Conservation (phyloP, 2,888 invertebrate genomes). For the Synanthedon vespiformis region DNA sequence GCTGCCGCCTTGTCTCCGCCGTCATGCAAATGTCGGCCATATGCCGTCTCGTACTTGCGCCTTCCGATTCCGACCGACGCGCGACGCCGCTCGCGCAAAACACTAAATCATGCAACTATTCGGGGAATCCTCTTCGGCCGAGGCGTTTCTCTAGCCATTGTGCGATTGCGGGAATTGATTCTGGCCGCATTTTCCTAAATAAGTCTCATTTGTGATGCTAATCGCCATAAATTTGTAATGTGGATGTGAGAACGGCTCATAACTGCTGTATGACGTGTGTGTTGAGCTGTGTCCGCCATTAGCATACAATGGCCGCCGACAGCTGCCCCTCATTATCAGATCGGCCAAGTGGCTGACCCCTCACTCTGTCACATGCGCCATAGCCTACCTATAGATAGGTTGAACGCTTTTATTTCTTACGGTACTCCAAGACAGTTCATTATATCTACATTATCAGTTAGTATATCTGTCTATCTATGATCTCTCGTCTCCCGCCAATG, state of each 20-base stretch:
- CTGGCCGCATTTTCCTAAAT: not conserved
- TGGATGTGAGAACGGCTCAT: slow-evolving; percentile 2
- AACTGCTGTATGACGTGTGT: slow-evolving; percentile 1
- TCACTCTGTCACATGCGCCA: not conserved
- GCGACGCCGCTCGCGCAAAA: not conserved
- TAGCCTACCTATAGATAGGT: not conserved
- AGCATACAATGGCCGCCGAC: slow-evolving; percentile 5
- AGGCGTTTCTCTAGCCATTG: not conserved
- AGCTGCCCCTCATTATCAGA: slow-evolving; percentile 1
- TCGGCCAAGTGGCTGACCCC: not conserved
- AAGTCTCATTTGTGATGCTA: not conserved
- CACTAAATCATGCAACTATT: not conserved
- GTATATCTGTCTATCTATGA: not conserved
- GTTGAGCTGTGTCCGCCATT: slow-evolving; percentile 1
- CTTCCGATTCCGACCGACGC: no score
- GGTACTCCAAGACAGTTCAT: no score
- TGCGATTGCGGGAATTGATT: not conserved
- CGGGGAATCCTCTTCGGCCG: no score
- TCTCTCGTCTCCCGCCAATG: slow-evolving; percentile 24
- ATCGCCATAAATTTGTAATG: not conserved
- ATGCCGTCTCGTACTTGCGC: not conserved
- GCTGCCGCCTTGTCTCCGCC: not conserved
- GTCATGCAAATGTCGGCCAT: not conserved
- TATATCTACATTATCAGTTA: no score
- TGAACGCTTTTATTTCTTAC: no score